Conservation (phyloP, 2,113 vertebrate genomes). For the Alethe diademata region DNA sequence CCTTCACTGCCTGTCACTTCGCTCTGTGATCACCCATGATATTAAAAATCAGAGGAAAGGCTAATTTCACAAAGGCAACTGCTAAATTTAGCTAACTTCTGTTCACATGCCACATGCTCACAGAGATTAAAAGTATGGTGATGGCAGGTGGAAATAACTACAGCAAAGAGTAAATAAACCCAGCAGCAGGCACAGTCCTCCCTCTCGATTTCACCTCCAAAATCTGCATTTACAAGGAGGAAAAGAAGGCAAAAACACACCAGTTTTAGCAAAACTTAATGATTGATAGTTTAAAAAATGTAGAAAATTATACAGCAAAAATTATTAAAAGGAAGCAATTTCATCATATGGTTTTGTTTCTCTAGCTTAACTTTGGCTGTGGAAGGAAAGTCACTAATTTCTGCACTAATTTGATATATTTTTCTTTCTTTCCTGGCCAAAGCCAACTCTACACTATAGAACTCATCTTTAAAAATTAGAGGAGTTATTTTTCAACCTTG, state of each 20-base stretch:
- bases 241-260: neutral
- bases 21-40: neutral
- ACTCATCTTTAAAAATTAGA: neutral
- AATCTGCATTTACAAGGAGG: neutral
- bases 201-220: neutral
- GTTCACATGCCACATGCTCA: neutral
- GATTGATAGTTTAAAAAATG: neutral
- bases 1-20: neutral
- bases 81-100: slow-evolving; percentile 4
- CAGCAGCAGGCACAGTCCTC: neutral
- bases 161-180: slow-evolving; percentile 3
- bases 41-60: neutral
- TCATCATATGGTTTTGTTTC: neutral
- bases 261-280: neutral
- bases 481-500: neutral
- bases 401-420: neutral
- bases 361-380: neutral
- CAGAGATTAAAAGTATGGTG: neutral
- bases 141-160: slow-evolving; percentile 6
- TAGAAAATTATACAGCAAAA: neutral
- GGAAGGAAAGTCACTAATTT: neutral
- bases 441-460: neutral
- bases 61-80: neutral
- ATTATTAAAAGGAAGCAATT: neutral
- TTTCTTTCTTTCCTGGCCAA: neutral